Conservation (phyloP, 2,888 invertebrate species). For the Lithosia quadra region DNA sequence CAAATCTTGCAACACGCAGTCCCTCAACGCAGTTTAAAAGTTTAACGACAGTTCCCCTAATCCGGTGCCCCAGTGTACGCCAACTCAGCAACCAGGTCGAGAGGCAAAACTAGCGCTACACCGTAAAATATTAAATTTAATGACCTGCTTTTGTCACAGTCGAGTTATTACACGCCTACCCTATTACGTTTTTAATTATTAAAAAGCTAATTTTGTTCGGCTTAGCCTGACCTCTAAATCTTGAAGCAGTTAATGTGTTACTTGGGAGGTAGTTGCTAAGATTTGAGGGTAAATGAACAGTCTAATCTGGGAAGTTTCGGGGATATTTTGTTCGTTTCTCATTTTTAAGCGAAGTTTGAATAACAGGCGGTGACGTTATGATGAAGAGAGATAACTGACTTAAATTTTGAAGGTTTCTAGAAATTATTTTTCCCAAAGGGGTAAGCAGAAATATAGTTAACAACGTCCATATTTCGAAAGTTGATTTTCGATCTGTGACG, state of each 20-base stretch:
- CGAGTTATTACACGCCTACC: slow-evolving; percentile 53
- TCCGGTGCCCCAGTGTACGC: slow-evolving; percentile 16
- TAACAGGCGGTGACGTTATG: neutral
- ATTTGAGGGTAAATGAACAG: slow-evolving; percentile 12
- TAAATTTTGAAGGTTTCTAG: neutral
- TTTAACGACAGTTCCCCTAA: neutral
- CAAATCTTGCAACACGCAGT: neutral
- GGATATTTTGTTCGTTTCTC: neutral
- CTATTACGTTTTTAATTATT: slow-evolving; percentile 64
- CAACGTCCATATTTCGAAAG: neutral
- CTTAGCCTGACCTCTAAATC: slow-evolving; percentile 40
- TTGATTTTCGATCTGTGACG: no score
- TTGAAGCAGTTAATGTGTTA: slow-evolving; percentile 27
- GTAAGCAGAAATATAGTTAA: neutral
- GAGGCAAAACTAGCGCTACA: slow-evolving; percentile 61
- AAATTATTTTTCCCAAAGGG: neutral
- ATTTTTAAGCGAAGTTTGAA: neutral
- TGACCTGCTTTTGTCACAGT: slow-evolving; percentile 69
- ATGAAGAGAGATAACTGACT: neutral
- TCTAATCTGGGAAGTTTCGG: slow-evolving; percentile 9
- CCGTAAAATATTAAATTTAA: slow-evolving; percentile 77
- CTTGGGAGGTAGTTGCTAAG: slow-evolving; percentile 16
- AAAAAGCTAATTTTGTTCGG: slow-evolving; percentile 61
- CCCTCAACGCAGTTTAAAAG: slow-evolving; percentile 5
- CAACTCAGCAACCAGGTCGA: slow-evolving; percentile 60